Base-by-base conservation (phyloP, 1,140 invertebrate species). In the Drosophila mayri region DNA sequence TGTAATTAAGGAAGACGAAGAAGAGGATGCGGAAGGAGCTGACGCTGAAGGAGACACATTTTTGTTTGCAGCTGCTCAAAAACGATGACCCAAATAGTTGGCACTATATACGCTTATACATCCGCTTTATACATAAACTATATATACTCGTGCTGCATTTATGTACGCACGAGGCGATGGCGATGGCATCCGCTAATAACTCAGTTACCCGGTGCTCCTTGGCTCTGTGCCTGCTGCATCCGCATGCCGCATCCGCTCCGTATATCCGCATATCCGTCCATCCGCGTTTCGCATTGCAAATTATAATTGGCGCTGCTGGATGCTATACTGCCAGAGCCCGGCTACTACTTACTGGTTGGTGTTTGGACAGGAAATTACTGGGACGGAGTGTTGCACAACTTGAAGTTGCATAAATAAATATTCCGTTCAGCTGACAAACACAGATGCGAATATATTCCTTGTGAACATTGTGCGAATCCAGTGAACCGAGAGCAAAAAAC, bases 71-170 rank as follows among this genome's bases (percentile, higher is more conserved):
- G 54, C 37, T 72, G 37, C 70, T 73, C 54, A 73, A 72, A 49
- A 77, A 80, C 60, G 60, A 63, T 85, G 81, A 85, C 81, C 81
- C 67, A 85, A 85, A 86, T 85, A 74, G 46, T 73, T 71, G 54
- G n/a, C 66, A 47, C 58, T 50, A 50, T 72, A n/a, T 72, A 71
- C 68, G 43, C 16, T 59, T 50, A 49, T 49, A 58, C 43, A 59
- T 72, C 66, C 54, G 35, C 49, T 37, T n/a, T 47, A 22, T 71
- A 60, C 44, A 73, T 70, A 73, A 73, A 73, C 66, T 72, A 37
- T 32, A 46, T 32, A 46, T 35, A 55, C 35, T 54, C 18, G 32
- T 6, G 32, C 50, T 18, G 5, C 50, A 49, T 37, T 72, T 72
- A 72, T 72, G 52, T 72, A 59, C 68, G 66, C 68, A 59, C 41